Evolutionary conservation across 2,888 invertebrate species (phyloP).

Genomic region (Lordiphosa andalusiaca): DNA sequence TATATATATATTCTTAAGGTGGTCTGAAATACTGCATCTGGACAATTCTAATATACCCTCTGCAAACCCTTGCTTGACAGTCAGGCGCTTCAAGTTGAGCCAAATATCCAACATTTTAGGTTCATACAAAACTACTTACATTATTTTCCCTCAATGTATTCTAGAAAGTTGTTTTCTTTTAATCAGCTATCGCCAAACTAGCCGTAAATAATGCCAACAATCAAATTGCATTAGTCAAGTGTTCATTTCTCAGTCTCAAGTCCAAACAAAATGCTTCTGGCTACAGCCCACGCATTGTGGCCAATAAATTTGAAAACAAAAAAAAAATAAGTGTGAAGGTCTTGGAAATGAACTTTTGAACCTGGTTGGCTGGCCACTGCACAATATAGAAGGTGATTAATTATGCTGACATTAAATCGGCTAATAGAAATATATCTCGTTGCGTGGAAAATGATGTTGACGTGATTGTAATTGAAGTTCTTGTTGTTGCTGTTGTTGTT

Average conservation of each 20-base stretch:
- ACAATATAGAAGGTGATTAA: slow-evolving; percentile 68
- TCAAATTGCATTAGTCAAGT: slow-evolving; percentile 47
- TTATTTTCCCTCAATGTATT: neutral
- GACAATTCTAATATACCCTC: too few relatives aligned
- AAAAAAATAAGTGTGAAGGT: slow-evolving; percentile 73
- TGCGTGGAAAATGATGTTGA: slow-evolving; percentile 72
- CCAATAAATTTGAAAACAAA: slow-evolving; percentile 58
- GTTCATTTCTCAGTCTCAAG: slow-evolving; percentile 23
- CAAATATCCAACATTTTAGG: too few relatives aligned
- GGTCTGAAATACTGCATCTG: too few relatives aligned
- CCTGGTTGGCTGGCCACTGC: slow-evolving; percentile 25
- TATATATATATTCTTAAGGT: too few relatives aligned
- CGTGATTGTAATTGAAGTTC: slow-evolving; percentile 74
- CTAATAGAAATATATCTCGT: slow-evolving; percentile 76
- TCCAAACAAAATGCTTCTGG: slow-evolving; percentile 53
- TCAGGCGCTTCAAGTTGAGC: too few relatives aligned
- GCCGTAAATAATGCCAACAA: slow-evolving; percentile 32
- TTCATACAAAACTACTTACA: too few relatives aligned
- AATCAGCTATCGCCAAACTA: slow-evolving; percentile 36
- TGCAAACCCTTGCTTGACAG: too few relatives aligned
- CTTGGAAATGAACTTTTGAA: slow-evolving; percentile 57
- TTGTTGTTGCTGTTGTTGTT: slow-evolving; percentile 31
- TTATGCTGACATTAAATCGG: slow-evolving; percentile 73
- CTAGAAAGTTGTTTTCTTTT: slow-evolving; percentile 3
- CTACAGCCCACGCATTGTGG: slow-evolving; percentile 69